Conservation (phyloP, 2,888 invertebrate genomes). For the Buathra laborator region DNA sequence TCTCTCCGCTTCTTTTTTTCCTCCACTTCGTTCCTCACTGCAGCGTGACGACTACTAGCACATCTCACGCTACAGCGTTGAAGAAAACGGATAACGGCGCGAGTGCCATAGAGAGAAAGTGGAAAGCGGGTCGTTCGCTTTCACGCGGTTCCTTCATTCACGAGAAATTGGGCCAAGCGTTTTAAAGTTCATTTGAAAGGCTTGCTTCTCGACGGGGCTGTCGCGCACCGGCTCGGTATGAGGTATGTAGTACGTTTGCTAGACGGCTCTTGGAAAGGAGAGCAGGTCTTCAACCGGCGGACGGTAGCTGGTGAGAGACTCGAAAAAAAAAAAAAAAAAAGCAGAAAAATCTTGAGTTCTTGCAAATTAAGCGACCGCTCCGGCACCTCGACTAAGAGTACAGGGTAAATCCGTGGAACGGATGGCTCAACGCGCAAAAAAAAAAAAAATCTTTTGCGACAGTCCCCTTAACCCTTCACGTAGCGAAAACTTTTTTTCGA, state of each 20-base stretch:
- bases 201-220: constrained; percentile 33
- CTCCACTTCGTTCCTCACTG: constrained; percentile 10
- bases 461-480: too few species aligned
- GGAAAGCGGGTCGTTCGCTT: constrained; percentile 75
- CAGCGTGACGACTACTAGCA: not conserved
- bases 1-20: constrained; percentile 16
- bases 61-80: constrained; percentile 7
- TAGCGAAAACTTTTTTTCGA: too few species aligned
- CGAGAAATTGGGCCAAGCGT: constrained; percentile 78
- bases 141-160: constrained; percentile 77
- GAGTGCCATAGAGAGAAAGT: constrained; percentile 53
- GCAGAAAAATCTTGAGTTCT: constrained; percentile 52
- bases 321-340: constrained; percentile 2
- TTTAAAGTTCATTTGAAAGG: constrained; percentile 78
- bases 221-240: not conserved
- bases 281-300: constrained; percentile 33
- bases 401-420: not conserved
- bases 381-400: not conserved
- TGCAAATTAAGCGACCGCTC: constrained; percentile 57
- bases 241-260: constrained; percentile 22
- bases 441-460: not conserved
- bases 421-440: not conserved
- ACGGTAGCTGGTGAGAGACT: constrained; percentile 28
- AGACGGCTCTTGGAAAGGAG: constrained; percentile 43
- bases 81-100: constrained; percentile 23